These are phyloP conservation scores for Dysmachus trigonus DNA, from an alignment of 2,888 invertebrate species.

Conservation along the genomic window DNA sequence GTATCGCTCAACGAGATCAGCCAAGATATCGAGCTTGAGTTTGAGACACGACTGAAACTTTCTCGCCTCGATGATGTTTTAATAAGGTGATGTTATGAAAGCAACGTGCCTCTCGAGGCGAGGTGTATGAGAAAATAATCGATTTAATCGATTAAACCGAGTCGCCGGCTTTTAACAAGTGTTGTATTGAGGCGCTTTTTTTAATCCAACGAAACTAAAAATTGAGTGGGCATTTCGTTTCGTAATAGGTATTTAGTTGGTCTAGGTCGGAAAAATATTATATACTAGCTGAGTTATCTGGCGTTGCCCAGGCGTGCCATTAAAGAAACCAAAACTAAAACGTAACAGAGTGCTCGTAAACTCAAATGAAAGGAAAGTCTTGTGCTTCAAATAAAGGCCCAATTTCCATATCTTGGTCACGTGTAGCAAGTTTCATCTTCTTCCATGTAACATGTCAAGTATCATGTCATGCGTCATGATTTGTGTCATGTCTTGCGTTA, in stretches of 20 bases:
- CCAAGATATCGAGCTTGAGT: background rate
- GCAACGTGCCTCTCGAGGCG: background rate
- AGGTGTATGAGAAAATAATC: background rate
- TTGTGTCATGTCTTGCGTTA: no score
- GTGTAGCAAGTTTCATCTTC: no score
- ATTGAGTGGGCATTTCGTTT: background rate
- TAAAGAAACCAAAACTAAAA: no score
- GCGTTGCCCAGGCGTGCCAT: no score
- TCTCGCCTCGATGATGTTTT: conserved; percentile 1
- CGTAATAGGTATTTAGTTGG: background rate
- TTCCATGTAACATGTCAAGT: no score
- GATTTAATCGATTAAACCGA: background rate
- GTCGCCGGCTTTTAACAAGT: background rate
- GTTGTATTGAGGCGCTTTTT: background rate
- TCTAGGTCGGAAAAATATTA: background rate
- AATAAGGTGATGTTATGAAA: conserved; percentile 20
- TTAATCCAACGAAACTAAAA: background rate
- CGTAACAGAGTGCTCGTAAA: no score
- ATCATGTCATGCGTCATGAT: no score
- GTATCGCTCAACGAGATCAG: conserved; percentile 8
- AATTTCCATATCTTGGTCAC: no score
- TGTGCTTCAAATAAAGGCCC: no score
- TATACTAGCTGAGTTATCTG: no score
- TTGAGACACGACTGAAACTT: conserved; percentile 5
- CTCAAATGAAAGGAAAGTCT: no score